Percentiles rank a stretch among this genome's conserved stretches.
Conservation (phyloP, 2,888 invertebrate genomes). For the Poecilobothrus nobilitatus region DNA sequence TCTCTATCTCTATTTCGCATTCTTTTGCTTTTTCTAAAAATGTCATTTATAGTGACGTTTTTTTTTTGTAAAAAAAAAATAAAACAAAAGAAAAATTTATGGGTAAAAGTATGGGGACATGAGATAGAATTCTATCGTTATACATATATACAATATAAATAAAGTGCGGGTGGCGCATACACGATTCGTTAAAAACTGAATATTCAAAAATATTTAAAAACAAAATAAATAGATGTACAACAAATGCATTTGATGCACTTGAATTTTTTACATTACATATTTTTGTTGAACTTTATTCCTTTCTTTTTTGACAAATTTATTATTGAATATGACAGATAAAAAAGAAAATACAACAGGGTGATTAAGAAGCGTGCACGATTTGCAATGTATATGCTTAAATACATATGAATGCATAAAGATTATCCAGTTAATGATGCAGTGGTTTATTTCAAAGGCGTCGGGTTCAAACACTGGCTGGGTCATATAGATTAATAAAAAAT, state of each 20-base stretch:
- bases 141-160: neutral
- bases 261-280: neutral
- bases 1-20: neutral
- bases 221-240: neutral
- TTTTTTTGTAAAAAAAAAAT: neutral
- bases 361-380: no score
- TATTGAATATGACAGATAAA: neutral
- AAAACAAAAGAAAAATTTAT: neutral
- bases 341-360: neutral
- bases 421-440: no score
- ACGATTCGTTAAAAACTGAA: neutral
- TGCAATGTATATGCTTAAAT: no score
- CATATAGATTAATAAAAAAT: no score
- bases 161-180: neutral
- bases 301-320: neutral
- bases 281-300: neutral
- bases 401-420: no score
- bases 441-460: no score
- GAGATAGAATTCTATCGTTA: neutral
- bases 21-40: neutral
- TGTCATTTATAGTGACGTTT: neutral
- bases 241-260: neutral
- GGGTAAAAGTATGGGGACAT: no score
- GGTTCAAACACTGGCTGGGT: no score
- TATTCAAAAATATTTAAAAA: neutral